These are phyloP conservation scores for Thryonomys swinderianus DNA, from an alignment of 2,113 vertebrate species.

Conservation along the genomic window DNA sequence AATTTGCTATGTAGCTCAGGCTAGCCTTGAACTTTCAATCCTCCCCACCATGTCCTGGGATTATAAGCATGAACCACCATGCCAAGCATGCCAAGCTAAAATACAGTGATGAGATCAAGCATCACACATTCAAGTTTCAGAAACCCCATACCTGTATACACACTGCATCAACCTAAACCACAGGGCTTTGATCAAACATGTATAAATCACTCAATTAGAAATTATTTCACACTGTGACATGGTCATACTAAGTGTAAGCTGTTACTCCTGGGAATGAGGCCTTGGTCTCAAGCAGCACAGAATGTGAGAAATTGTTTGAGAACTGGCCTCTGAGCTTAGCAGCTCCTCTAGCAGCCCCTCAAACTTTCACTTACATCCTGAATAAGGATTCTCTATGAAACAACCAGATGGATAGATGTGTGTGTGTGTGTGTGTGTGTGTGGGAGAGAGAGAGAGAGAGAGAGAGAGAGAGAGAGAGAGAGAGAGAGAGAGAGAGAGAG, in stretches of 20 bases:
- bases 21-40: not conserved
- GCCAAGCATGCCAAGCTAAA: not conserved
- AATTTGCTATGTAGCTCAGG: not conserved
- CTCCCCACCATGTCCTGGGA: not conserved
- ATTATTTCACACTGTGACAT: not conserved
- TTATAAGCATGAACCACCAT: not conserved
- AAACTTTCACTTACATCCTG: not conserved
- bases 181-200: not conserved
- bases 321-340: not conserved
- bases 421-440: too few species aligned
- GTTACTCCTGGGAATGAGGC: not conserved
- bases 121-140: conserved; percentile 6
- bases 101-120: not conserved
- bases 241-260: not conserved
- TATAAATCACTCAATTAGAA: conserved; percentile 28
- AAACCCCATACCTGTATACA: not conserved
- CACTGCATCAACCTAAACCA: not conserved
- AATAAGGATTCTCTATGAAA: not conserved
- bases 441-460: not conserved
- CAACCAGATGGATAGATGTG: not conserved
- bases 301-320: not conserved
- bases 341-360: not conserved
- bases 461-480: not conserved
- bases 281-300: not conserved
- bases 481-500: not conserved